Base-by-base conservation (phyloP, 2,888 invertebrate genomes). In the Toxonevra muliebris region DNA sequence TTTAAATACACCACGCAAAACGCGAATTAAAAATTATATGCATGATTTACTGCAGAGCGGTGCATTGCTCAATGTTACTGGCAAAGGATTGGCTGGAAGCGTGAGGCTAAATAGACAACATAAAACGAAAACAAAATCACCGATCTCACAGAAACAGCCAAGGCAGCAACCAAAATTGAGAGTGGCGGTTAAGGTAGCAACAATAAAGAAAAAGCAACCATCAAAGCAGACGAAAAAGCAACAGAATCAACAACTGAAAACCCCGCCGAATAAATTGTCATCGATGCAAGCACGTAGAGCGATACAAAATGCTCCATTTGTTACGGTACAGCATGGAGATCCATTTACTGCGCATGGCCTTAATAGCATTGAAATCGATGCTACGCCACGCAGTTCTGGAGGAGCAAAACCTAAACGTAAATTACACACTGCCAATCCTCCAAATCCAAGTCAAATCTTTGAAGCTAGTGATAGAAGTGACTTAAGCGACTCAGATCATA, bases 71-170 rank as follows among this genome's bases (percentile, higher is more conserved):
- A 69, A 67, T 30, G 20, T 69, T 13, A 67, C 52, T 13, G 66
- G 69, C 4, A 57, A 12, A 11, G 69, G 69, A 40, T 50, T 69
- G 41, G 43, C 12, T 11, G 69, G 69, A 15, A 53, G 15, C 30
- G 19, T 54, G 13, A 50, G 43, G 9, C 12, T 58, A 3, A 8
- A n/a, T 7, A 40, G 13, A 5, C 52, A 3, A 66, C 55, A 52
- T 12, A 7, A 17, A 55, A 53, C 4, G 19, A 9, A 3, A 15
- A 1, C n/a, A 19, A n/a, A 17, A 1, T 8, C 9, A 62, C 15
- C 4, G 15, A n/a, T 20, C 30, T 30, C n/a, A n/a, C n/a, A 11
- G 1, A 42, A 17, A 48, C 12, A 9, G 45, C 9, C 5, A 10
- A 50, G 12, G 10, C 15, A 42, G 30, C 30, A 30, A 30, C 30